Evolutionary conservation across 2,113 vertebrate species (phyloP), one percentile per base, ranked within the genome.

Genomic region (Tetrao urogallus): DNA sequence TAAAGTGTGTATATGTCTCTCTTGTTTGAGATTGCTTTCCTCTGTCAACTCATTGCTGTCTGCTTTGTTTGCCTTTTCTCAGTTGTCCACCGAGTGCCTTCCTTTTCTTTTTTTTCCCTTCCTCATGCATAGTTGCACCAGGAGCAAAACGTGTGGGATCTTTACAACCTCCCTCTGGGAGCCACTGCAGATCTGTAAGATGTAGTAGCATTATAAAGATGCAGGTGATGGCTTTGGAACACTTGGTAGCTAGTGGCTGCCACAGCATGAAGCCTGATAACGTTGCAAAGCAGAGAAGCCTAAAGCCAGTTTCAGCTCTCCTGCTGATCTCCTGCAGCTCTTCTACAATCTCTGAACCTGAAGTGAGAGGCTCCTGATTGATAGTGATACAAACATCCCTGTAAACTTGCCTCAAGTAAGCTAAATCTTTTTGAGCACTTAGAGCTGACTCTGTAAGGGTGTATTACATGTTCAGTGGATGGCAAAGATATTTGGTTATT

Each of bases 61-160:
- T 30, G 28, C 30, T 58, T 40, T 57, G 34, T 2, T 47, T 0
- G 1, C 22, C 13, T 66, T 78, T 92, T 48, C 42, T 48, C 34
- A 66, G 5, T 40, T 85, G 47, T 80, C 5, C 5, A 5, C 38
- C 18, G 19, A 80, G 3, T 12, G 7, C 25, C 34, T 60, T 80
- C 72, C 66, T 5, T 64, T 34, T 7, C 1, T 16, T 58, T 40
- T 38, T 38, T 34, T 5, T 4, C 34, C 8, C 25, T 43, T 40
- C 36, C 52, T 52, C 36, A 42, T 42, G 21, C 32, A 8, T 69
- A 25, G 17, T 71, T 69, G 30, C 18, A 30, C 21, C 64, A 64
- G 0, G 1, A 67, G 22, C 63, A 24, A 78, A 77, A 36, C 2
- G 1, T 4, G 4, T 32, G 40, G 0, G 3, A 11, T 1, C 1